These are phyloP conservation scores for Trogon surrucura DNA, from an alignment of 2,113 vertebrate genomes.

Conservation along the genomic window DNA sequence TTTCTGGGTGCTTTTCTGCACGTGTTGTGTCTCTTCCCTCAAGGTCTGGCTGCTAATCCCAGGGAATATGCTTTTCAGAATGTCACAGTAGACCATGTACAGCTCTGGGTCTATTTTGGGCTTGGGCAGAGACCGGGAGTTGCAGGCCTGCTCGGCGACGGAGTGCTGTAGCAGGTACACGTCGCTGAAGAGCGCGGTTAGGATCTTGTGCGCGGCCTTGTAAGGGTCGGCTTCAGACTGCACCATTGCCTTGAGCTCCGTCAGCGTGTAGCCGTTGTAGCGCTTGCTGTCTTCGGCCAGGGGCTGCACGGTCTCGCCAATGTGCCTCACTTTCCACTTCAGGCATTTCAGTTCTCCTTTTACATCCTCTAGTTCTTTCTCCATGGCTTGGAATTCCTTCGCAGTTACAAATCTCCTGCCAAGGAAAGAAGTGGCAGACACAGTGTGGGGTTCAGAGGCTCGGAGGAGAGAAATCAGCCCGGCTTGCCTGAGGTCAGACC, in stretches of 20 bases:
- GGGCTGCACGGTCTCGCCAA: conserved; percentile 52
- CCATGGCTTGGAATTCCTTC: conserved; percentile 63
- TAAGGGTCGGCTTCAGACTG: conserved; percentile 59
- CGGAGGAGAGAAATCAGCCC: background rate
- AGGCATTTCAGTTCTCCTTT: conserved; percentile 66
- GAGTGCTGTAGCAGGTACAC: conserved; percentile 42
- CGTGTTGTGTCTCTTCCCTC: background rate
- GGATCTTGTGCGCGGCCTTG: conserved; percentile 65
- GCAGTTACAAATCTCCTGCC: conserved; percentile 57
- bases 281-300: conserved; percentile 54
- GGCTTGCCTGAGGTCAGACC: background rate
- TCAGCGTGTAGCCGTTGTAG: conserved; percentile 61
- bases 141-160: conserved; percentile 15
- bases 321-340: conserved; percentile 61
- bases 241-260: conserved; percentile 67
- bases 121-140: conserved; percentile 18
- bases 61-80: conserved; percentile 59
- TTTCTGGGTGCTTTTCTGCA: background rate
- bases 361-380: conserved; percentile 53
- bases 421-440: conserved; percentile 31
- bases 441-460: background rate
- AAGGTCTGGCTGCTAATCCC: conserved; percentile 37
- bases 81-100: conserved; percentile 56
- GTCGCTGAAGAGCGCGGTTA: conserved; percentile 41
- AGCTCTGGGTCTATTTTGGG: conserved; percentile 64